Evolutionary conservation across 2,113 vertebrate species (phyloP), one percentile per base, ranked within the genome.

Genomic region (Xenopus laevis): DNA sequence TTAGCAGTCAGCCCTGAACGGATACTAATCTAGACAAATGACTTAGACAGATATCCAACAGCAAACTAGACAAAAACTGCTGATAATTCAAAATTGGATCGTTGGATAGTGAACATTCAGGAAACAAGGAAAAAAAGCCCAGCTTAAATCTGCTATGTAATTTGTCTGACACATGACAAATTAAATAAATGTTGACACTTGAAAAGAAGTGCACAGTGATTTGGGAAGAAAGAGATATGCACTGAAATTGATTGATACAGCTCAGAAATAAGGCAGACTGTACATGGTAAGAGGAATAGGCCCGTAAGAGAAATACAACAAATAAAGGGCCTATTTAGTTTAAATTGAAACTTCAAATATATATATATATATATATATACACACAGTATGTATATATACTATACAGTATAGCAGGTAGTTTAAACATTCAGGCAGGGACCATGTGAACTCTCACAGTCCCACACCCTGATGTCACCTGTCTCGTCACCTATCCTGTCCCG

Each of bases 21-120:
- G 78, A 52, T 71, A 78, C 84, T 92, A 86, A 90, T 88, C 75
- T 65, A 91, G 87, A 91, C 86, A 86, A 91, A 90, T 79, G 85
- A 84, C 81, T 81, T 53, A 82, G 79, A 81, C 78, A 74, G 70
- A 81, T 70, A 71, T 66, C 77, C 73, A 52, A 83, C 81, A 78
- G 77, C 30, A 58, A 72, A 83, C 73, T 65, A 74, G 74, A 71
- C 57, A 53, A 60, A 76, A 83, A 81, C 64, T 84, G 88, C 86
- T 89, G 89, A 89, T 84, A 10, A 0, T 53, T 79, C 82, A 82
- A 77, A 86, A 83, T 82, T 72, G 83, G n/a, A n/a, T n/a, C n/a
- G 79, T 79, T 58, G 74, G 79, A 71, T 68, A 81, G 81, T 18
- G 73, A 82, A 82, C 0, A 1, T 33, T 78, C 52, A 82, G 64